Base-by-base conservation (phyloP, 2,113 vertebrate genomes). In the Hemiprocne comata region DNA sequence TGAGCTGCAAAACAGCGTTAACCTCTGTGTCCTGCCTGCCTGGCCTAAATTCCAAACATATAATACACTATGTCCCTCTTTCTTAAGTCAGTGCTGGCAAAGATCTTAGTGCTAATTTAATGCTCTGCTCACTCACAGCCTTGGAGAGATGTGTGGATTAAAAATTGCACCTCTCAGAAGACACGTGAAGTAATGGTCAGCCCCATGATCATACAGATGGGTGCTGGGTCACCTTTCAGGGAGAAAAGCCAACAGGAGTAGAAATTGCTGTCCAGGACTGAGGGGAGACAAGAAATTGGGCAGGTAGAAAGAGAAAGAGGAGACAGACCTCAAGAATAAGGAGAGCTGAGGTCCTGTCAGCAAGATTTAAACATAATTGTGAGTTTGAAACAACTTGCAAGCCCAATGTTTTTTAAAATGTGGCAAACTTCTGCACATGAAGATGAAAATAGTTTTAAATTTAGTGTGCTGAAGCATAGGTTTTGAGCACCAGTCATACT, bases 1-100 rank as follows among this genome's bases (percentile, higher is more conserved):
- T 20, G 79, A 3, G 28, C 90, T 84, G 61, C 60, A 77, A 69
- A 76, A 8, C 0, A 0, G 72, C 0, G 0, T 78, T 82, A 89
- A 72, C 88, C 58, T 81, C 57, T 1, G 0, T 11, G 65, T 92
- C 57, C 86, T 65, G 88, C 57, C 50, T 81, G 61, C 93, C 71
- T 81, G 95, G 85, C 70, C 90, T 85, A 40, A 74, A 87, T 93
- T 96, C 88, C 70, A 79, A 89, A 73, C 92, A 77, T 51, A 42
- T 33, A 55, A 90, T 64, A 81, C 50, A 36, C 38, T 9, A 44
- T 28, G 80, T 78, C 86, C 76, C 57, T 89, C 86, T 75, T 42
- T 70, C 67, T 93, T 79, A 89, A 93, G 90, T 87, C 54, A 76
- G 58, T 38, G 57, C 70, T 95, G 83, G 93, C 83, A 87, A 87